Conservation (phyloP, 1,140 invertebrate species). For the Leptinotarsa texana region DNA sequence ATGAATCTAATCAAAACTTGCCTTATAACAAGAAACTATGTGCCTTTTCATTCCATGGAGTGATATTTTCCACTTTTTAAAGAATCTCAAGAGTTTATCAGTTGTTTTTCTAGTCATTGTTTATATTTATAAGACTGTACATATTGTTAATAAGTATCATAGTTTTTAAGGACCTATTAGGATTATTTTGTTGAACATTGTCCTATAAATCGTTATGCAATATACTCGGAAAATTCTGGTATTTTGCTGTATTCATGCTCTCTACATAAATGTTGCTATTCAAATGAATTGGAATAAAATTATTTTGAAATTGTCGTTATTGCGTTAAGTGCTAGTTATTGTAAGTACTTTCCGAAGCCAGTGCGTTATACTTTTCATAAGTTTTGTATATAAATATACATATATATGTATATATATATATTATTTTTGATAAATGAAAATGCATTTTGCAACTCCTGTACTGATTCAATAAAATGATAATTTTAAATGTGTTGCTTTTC, state of each 20-base stretch:
- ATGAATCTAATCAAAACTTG: constrained; percentile 33
- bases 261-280: background rate
- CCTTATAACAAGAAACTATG: constrained; percentile 36
- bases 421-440: constrained; percentile 32
- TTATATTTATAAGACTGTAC: constrained; percentile 47
- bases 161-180: constrained; percentile 27
- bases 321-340: constrained; percentile 4
- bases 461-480: constrained; percentile 39
- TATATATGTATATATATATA: constrained; percentile 24
- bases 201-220: constrained; percentile 2
- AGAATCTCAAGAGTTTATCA: constrained; percentile 43
- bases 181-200: constrained; percentile 13
- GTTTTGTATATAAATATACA: constrained; percentile 18
- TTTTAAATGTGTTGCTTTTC: constrained; percentile 12
- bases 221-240: constrained; percentile 9
- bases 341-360: background rate
- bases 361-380: background rate
- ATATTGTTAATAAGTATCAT: constrained; percentile 44
- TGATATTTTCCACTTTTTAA: constrained; percentile 48
- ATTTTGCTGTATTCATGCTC: constrained; percentile 1
- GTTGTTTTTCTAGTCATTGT: constrained; percentile 53
- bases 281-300: constrained; percentile 13
- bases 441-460: constrained; percentile 30
- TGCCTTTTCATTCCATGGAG: constrained; percentile 51
- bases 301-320: background rate